Base-by-base conservation (phyloP, 2,888 invertebrate genomes). In the Microctonus brassicae region DNA sequence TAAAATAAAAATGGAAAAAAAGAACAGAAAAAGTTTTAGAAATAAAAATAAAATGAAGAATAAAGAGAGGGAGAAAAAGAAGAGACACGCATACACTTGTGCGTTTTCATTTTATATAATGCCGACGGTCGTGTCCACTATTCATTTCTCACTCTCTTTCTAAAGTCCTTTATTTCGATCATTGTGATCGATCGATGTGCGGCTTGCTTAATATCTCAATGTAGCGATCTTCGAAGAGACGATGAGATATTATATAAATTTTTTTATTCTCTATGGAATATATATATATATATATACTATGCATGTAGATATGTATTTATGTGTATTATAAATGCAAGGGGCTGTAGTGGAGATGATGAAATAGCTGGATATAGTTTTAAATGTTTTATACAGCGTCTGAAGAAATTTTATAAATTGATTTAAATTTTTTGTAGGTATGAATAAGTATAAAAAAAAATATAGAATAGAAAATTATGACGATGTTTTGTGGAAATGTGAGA, bases 181-280 rank as follows among this genome's bases (percentile, higher is more conserved):
- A 68, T 57, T 39, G 72, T 72, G 72, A 72, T 72, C 72, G 67
- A 72, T 72, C 61, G 67, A 62, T 63, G 20, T 11, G 53, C 55
- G 71, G 67, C 72, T 72, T 67, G 61, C 72, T 72, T 72, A 72
- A 72, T 72, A 72, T 72, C 72, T 72, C 72, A 72, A 72, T 72
- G 72, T 57, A 72, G 57, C 67, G 72, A 72, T 72, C 72, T 72
- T 60, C 24, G 47, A 11, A 61, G 60, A 33, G 52, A 53, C 33
- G 67, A 62, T 29, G 62, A 67, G 62, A 72, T 67, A 58, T 68
- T 60, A 47, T 60, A 58, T 62, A 47, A 69, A 69, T 52, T 20
- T 69, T 67, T 60, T 60, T 58, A n/a, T n/a, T n/a, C n/a, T n/a
- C n/a, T n/a, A n/a, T n/a, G n/a, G n/a, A n/a, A n/a, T 29, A 47